Percentiles rank a stretch among this genome's conserved stretches.
phyloP scores from a whole-genome alignment of 2,113 vertebrate genomes.

The Paraplagusia blochii region DNA sequence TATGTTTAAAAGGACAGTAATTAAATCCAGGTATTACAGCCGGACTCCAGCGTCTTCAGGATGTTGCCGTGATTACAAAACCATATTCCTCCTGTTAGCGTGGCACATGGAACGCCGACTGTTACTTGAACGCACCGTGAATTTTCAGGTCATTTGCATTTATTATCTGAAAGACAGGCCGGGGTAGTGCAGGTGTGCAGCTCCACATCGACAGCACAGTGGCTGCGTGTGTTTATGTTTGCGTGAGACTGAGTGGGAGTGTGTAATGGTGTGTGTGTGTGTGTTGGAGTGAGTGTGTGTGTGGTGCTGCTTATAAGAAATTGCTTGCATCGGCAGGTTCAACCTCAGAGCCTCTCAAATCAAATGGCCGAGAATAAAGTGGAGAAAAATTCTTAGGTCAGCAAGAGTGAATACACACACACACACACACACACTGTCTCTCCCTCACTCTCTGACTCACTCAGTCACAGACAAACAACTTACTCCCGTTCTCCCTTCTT shows the following conservation, averaged over 20 bases:
- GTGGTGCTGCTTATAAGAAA: constrained; percentile 33
- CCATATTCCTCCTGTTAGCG: no score
- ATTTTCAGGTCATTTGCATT: constrained; percentile 28
- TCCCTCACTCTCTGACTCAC: constrained; percentile 8
- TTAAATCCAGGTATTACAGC: no score
- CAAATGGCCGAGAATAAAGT: constrained; percentile 69
- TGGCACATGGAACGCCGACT: no score
- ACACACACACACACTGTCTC: constrained; percentile 14
- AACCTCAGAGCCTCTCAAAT: constrained; percentile 65
- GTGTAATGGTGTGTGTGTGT: background rate
- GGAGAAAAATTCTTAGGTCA: constrained; percentile 63
- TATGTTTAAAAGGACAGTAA: no score
- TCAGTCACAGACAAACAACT: no score
- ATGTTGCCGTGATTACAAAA: no score
- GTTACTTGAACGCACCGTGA: no score
- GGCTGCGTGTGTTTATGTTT: background rate
- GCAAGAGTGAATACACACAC: constrained; percentile 35
- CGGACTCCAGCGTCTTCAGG: background rate
- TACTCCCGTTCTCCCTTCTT: no score
- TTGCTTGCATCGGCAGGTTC: constrained; percentile 67
- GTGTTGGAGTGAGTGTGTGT: constrained; percentile 13
- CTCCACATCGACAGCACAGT: no score
- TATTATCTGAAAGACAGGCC: constrained; percentile 9
- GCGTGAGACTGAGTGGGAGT: background rate
- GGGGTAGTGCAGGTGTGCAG: background rate